Conservation (phyloP, 1,140 invertebrate species). For the Caenorhabditis tropicalis region DNA sequence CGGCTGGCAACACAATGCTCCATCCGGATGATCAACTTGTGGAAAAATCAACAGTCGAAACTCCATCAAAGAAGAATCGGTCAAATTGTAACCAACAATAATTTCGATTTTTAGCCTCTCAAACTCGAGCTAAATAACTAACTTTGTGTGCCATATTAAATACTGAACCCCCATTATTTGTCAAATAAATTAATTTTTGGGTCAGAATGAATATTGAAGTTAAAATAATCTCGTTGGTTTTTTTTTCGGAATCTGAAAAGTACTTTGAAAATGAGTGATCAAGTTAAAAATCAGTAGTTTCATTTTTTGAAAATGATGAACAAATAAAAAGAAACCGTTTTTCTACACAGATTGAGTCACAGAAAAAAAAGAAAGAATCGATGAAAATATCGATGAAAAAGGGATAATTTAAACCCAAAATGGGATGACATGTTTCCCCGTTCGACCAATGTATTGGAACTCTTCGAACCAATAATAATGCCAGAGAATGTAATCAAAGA, state of each 20-base stretch:
- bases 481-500: slow-evolving; percentile 61
- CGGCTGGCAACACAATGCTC: not conserved
- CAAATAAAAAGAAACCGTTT: not conserved
- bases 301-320: not conserved
- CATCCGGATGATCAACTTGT: not conserved
- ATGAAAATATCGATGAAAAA: not conserved
- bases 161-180: not conserved
- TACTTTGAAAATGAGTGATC: too few species aligned
- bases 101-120: not conserved
- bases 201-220: not conserved
- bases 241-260: too few species aligned
- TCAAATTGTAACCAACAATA: slow-evolving; percentile 30
- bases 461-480: slow-evolving; percentile 60
- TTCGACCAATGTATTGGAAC: slow-evolving; percentile 50
- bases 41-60: not conserved
- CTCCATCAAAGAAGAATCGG: slow-evolving; percentile 28
- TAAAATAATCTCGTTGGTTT: too few species aligned
- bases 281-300: too few species aligned
- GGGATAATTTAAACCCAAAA: slow-evolving; percentile 60
- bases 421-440: slow-evolving; percentile 56
- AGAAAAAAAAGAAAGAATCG: not conserved
- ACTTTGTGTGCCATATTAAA: not conserved
- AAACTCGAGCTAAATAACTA: not conserved
- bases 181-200: not conserved
- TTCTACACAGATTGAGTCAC: slow-evolving; percentile 3